phyloP scores from a whole-genome alignment of 2,797 vertebrate species.

The Oophaga sylvatica region DNA sequence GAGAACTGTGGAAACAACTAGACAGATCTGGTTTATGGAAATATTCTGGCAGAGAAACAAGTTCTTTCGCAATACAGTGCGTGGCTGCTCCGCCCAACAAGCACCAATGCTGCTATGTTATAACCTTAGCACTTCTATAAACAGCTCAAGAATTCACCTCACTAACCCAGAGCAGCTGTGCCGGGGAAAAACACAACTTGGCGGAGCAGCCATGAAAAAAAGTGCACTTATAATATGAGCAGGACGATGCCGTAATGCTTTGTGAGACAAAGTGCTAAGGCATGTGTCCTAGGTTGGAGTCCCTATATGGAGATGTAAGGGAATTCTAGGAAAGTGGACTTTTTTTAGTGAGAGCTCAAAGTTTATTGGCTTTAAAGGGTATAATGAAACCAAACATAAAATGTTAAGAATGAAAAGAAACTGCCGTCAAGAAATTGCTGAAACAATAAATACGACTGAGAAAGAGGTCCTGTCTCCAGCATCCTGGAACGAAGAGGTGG shows the following conservation, averaged over 20 bases:
- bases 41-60: conserved; percentile 36
- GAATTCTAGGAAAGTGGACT: conserved; percentile 3
- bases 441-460: neutral
- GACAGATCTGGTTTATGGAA: conserved; percentile 37
- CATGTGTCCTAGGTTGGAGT: conserved; percentile 29
- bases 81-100: conserved; percentile 25
- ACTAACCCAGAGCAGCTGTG: conserved; percentile 54
- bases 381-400: neutral
- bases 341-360: conserved; percentile 24
- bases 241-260: conserved; percentile 41
- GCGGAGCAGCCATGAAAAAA: conserved; percentile 40
- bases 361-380: neutral
- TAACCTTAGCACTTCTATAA: conserved; percentile 60
- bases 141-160: conserved; percentile 61
- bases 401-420: conserved; percentile 20
- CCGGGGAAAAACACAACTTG: conserved; percentile 61
- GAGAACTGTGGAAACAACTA: conserved; percentile 36
- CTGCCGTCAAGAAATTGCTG: neutral
- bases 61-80: conserved; percentile 39
- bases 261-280: conserved; percentile 27
- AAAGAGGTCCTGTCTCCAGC: too few species aligned
- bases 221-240: conserved; percentile 38
- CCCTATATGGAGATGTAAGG: conserved; percentile 47
- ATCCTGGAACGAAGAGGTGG: too few species aligned
- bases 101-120: conserved; percentile 44